These are phyloP conservation scores for Carduelis carduelis DNA, from an alignment of 2,797 vertebrate species.

Conservation along the genomic window DNA sequence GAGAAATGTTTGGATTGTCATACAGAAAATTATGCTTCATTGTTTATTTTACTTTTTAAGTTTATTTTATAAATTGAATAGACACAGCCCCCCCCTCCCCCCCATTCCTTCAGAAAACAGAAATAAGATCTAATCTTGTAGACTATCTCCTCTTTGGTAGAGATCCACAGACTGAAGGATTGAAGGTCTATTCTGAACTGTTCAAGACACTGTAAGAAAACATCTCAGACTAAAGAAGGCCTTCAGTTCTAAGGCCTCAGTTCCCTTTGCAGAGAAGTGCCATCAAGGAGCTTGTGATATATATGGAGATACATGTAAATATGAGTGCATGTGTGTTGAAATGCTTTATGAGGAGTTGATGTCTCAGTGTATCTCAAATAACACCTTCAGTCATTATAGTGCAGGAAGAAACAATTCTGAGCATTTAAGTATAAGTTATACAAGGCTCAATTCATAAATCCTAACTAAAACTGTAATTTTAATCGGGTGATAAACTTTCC, in stretches of 20 bases:
- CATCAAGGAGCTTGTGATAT: not conserved
- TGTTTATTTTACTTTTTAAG: not conserved
- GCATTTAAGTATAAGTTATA: not conserved
- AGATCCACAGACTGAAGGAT: not conserved
- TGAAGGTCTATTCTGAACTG: not conserved
- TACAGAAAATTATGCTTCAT: not conserved
- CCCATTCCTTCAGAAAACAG: not conserved
- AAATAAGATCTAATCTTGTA: not conserved
- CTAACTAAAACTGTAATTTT: not conserved
- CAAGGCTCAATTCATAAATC: not conserved
- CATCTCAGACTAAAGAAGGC: not conserved
- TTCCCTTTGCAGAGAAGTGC: not conserved
- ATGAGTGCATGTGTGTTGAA: not conserved
- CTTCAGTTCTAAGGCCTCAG: not conserved
- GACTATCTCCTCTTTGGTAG: not conserved
- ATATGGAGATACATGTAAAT: not conserved
- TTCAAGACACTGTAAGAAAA: not conserved
- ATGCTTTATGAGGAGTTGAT: not conserved
- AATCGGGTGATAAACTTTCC: not conserved
- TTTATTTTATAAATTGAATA: not conserved
- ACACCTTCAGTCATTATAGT: not conserved
- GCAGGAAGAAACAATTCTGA: not conserved
- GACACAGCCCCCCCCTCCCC: not conserved
- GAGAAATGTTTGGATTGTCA: not conserved
- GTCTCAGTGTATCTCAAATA: not conserved